phyloP scores from a whole-genome alignment of 2,888 invertebrate genomes.

The Drosophila phalerata region DNA sequence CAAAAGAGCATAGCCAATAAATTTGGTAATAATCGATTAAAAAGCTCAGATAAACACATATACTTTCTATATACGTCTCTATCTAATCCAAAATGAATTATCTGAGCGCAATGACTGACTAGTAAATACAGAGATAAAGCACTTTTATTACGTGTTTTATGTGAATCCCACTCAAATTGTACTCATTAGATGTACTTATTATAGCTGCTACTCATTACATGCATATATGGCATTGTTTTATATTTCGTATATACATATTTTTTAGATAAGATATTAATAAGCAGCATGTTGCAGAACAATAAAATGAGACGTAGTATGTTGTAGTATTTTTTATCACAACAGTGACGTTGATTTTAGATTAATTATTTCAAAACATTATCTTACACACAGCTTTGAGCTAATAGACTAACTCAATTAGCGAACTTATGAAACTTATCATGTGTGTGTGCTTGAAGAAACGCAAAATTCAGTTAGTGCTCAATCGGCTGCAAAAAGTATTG shows the following conservation, averaged over 20 bases:
- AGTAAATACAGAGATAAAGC: slow-evolving; percentile 35
- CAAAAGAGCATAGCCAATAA: slow-evolving; percentile 25
- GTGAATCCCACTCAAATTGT: slow-evolving; percentile 33
- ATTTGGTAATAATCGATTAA: slow-evolving; percentile 39
- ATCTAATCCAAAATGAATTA: slow-evolving; percentile 44
- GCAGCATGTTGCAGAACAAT: slow-evolving; percentile 27
- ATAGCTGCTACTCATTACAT: slow-evolving; percentile 14
- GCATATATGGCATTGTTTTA: slow-evolving; percentile 8
- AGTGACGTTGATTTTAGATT: slow-evolving; percentile 48
- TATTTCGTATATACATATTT: slow-evolving; percentile 16
- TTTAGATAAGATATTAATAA: slow-evolving; percentile 47
- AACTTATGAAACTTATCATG: slow-evolving; percentile 13
- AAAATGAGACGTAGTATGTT: neutral
- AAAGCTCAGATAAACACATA: slow-evolving; percentile 7
- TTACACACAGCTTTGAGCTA: slow-evolving; percentile 24
- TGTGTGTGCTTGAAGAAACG: slow-evolving; percentile 25
- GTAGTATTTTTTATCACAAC: slow-evolving; percentile 43
- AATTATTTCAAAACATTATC: slow-evolving; percentile 47
- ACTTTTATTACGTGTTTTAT: slow-evolving; percentile 54
- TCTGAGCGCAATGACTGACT: slow-evolving; percentile 41
- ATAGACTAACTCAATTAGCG: slow-evolving; percentile 46
- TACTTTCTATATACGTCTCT: slow-evolving; percentile 6
- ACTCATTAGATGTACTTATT: slow-evolving; percentile 23
- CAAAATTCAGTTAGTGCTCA: slow-evolving; percentile 36
- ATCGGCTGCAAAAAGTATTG: slow-evolving; percentile 37